Evolutionary conservation across 1,140 invertebrate species (phyloP), one percentile per base, ranked within the genome.

Genomic region (Eupeodes corollae): DNA sequence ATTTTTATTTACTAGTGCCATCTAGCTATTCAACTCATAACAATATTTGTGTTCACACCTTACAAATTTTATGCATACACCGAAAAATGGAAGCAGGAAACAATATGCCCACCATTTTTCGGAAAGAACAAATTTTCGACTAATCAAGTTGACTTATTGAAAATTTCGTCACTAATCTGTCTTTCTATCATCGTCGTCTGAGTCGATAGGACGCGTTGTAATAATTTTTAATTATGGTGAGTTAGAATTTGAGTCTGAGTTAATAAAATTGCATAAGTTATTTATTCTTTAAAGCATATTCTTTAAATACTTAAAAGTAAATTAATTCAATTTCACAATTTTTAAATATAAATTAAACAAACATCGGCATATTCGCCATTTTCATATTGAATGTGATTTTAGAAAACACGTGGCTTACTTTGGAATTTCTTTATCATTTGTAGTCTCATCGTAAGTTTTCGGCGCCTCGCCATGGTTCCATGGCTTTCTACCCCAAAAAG

Each of bases 391-490:
- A 41, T 9, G 11, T 12, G 39, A 41, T 11, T 12, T 41, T 41
- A 9, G 8, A 26, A 26, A 26, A 3, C 21, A 26, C 21, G 12
- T 38, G 37, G 40, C 42, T n/a, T 37, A 48, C 11, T 35, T 41
- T 46, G 39, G 33, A n/a, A n/a, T 46, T 35, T 33, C 8, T 12
- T 11, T 39, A 15, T 9, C 38, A 19, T 38, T 83, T 84, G 57
- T 73, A 99, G 96, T 98, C 94, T 75, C 97, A 99, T 77, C 82
- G 97, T 66, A 99, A 99, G 72, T 99, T 99, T 74, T 97, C 92
- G 66, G 96, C 95, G 11, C 97, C 97, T 53, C 86, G 97, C 55
- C 96, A 99, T 83, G 97, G 97, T 55, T 98, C 93, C 44, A 96
- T 99, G 90, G 96, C 93, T 57, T 99, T 99, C 80, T 88, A 96